Evolutionary conservation across 2,888 invertebrate species (phyloP), one percentile per base, ranked within the genome.

Genomic region (Chrysolina oricalcia): DNA sequence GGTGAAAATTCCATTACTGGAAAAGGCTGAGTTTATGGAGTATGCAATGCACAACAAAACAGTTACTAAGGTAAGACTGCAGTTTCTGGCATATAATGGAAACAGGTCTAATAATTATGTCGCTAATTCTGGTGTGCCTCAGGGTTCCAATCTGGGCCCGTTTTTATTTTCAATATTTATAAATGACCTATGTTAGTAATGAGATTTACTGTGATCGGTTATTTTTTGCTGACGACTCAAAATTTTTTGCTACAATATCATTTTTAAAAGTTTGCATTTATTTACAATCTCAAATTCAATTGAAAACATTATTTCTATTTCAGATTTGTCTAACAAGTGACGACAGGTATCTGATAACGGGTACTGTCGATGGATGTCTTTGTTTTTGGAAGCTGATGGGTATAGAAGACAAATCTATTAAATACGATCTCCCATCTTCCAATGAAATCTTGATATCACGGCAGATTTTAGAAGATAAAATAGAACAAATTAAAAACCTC

Each of bases 311-410:
- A 1, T 62, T 21, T 62, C n/a, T n/a, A 23, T 23, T 68, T 64
- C 67, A 89, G 88, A 92, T 97, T 87, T 91, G 92, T 53, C 90
- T 97, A 68, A 92, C 96, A 0, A 94, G 93, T 83, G 95, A 97
- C 82, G 97, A 97, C 85, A 93, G 93, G 83, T 91, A 91, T 9
- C 85, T 96, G 23, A 91, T 97, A 27, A 94, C 96, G 0, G 92
- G 94, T 0, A 94, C 94, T 0, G 90, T 91, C 74, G 95, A 95
- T 81, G 94, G 97, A 0, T 94, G 94, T 0, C 91, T 98, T 41
- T 94, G 96, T 80, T 90, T 98, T 76, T 98, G 97, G 97, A 93
- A 93, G 82, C 87, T 98, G 75, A 91, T 93, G 1, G 95, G 95
- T 83, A 91, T 92, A 8, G 94, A 94, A 68, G 92, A 92, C n/a